These are phyloP conservation scores for Burhinus oedicnemus DNA, from an alignment of 2,113 vertebrate species.

Conservation along the genomic window DNA sequence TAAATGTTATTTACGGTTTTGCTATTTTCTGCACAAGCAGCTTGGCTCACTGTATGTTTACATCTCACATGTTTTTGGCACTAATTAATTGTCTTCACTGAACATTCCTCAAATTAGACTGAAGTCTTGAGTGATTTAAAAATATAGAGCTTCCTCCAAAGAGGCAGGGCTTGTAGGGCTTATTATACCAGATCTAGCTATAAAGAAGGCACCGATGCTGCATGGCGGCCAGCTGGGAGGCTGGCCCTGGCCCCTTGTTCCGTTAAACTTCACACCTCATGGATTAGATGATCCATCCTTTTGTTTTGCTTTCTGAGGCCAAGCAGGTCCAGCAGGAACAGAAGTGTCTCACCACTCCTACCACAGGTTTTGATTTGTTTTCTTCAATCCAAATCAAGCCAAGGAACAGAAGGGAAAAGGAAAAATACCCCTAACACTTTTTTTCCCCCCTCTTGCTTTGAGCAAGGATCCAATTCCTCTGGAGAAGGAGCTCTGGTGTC, in stretches of 20 bases:
- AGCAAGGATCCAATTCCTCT: not conserved
- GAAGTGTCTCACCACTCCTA: not conserved
- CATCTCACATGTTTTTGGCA: not conserved
- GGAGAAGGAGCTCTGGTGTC: not conserved
- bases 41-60: not conserved
- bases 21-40: not conserved
- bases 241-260: not conserved
- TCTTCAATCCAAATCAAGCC: not conserved
- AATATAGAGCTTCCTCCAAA: not conserved
- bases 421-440: not conserved
- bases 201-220: not conserved
- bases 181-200: not conserved
- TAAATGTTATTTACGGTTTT: not conserved
- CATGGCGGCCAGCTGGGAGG: accelerated
- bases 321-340: not conserved
- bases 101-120: not conserved
- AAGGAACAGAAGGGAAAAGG: not conserved
- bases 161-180: not conserved
- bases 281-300: not conserved
- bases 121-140: not conserved
- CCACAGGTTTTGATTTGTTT: not conserved
- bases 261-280: not conserved
- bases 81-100: not conserved
- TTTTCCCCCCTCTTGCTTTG: not conserved
- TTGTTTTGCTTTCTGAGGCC: not conserved